Base-by-base conservation (phyloP, 2,113 vertebrate species). In the Charadrius vociferus region DNA sequence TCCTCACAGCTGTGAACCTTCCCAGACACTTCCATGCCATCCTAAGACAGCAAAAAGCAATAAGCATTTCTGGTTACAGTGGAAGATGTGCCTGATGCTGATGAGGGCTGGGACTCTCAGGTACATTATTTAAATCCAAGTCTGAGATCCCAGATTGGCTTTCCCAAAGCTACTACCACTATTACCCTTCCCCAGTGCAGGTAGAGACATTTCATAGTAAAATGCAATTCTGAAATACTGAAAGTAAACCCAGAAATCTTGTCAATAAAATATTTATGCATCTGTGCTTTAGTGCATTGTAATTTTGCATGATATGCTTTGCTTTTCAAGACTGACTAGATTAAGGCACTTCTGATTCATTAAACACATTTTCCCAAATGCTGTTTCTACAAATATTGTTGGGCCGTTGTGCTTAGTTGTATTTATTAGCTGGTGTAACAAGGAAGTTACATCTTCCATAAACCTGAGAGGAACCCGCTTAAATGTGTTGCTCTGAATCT, bases 391-490 rank as follows among this genome's bases (percentile, higher is more conserved):
- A 95, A 86, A 86, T 86, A 87, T 49, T 90, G 88, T 94, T 72
- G 85, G 65, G 80, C 83, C 55, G 14, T 73, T 77, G 79, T 95
- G 93, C 75, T 91, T 86, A 58, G 78, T 66, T 91, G 91, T 92
- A 87, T 97, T 97, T 97, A 96, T 96, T 96, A 86, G 78, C 66
- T 70, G 81, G 65, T 90, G 79, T 96, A 97, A 93, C 62, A 72
- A 82, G 86, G 83, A 95, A 81, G 61, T 52, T 94, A 81, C 45
- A 6, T 93, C 58, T 94, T 89, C 59, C 9, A 66, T 52, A 94
- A 67, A 77, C 66, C 56, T 73, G 86, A 85, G 81, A 93, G 43
- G 23, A 95, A 34, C 47, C 81, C 3, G 0, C 66, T 95, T 86
- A 49, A 91, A 79, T 65, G 75, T 82, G 81, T 86, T 79, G 88